Evolutionary conservation across 2,888 invertebrate species (phyloP), one percentile per base, ranked within the genome.

Genomic region (Pachymerium ferrugineum): DNA sequence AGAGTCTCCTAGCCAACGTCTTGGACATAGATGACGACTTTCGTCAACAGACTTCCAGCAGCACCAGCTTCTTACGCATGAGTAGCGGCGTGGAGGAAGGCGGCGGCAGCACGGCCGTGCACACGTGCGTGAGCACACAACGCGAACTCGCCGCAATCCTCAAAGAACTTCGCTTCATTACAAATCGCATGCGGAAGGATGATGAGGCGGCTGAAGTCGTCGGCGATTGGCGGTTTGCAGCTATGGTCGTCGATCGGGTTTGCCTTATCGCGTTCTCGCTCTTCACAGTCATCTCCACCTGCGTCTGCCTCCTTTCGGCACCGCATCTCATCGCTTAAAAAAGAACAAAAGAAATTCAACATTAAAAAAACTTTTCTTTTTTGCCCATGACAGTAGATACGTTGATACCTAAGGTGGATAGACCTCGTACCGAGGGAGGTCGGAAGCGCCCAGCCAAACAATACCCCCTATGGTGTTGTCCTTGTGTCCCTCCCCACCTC

Each of bases 221-320:
- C 85, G 93, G 93, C 87, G 96, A 97, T 90, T 97, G 97, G 97
- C 96, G 96, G 88, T 97, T 97, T 87, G 97, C 97, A 85, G 97
- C 97, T 86, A 96, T 97, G 94, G 97, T 97, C 87, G 94, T 97
- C 87, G 97, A 97, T 90, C 91, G 97, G 89, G 90, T 97, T 89
- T 97, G 97, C 91, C 93, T 97, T 90, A 94, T 96, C 89, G 91
- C 96, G 88, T 97, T 97, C 90, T 94, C 95, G 87, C 89, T 94
- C 87, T 95, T 95, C 90, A 95, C 95, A 87, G 93, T 94, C 88
- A 90, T 94, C 86, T 94, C 94, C 86, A 94, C 95, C 85, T 90
- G 94, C 87, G 94, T 94, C 87, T 94, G 95, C 88, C 90, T 96
- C 85, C 90, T 94, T 87, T 93, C 94, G 85, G 95, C 95, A 85